A percentile compares a stretch with the other conserved stretches of the same genome.
phyloP scores from a whole-genome alignment of 2,888 invertebrate genomes.

The Entomobrya multifasciata region DNA sequence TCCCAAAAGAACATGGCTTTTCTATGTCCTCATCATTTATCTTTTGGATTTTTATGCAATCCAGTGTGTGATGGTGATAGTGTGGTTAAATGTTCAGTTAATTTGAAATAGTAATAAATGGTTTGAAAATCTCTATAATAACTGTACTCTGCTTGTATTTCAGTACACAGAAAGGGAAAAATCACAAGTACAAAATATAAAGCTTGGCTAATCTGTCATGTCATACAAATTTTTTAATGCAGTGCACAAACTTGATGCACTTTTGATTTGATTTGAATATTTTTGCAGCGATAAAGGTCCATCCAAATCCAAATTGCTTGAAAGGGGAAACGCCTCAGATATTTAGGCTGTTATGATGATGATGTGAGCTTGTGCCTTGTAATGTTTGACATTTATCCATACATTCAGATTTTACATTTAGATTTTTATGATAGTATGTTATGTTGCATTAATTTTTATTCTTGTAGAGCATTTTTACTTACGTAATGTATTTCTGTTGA shows the following conservation, averaged over 20 bases:
- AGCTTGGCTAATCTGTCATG: not conserved
- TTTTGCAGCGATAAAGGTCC: not conserved
- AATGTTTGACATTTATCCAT: no score
- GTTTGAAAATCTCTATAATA: no score
- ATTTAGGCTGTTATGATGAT: conserved; percentile 23
- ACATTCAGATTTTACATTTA: no score
- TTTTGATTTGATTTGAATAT: not conserved
- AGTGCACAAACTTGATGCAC: not conserved
- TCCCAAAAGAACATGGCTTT: conserved; percentile 4
- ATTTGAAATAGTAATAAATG: not conserved
- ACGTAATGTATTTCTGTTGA: no score
- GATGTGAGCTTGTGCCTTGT: not conserved
- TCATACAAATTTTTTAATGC: not conserved
- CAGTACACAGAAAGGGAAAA: no score
- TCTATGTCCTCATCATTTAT: not conserved
- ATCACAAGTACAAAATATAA: no score
- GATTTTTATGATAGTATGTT: no score
- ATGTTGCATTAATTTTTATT: no score
- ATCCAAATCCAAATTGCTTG: not conserved
- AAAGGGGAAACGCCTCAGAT: conserved; percentile 14
- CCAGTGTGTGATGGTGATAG: not conserved
- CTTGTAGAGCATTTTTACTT: no score
- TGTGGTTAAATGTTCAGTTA: conserved; percentile 1
- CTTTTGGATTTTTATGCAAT: not conserved
- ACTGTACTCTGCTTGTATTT: no score